These are phyloP conservation scores for Rafetus swinhoei DNA, from an alignment of 2,113 vertebrate species.

Conservation along the genomic window DNA sequence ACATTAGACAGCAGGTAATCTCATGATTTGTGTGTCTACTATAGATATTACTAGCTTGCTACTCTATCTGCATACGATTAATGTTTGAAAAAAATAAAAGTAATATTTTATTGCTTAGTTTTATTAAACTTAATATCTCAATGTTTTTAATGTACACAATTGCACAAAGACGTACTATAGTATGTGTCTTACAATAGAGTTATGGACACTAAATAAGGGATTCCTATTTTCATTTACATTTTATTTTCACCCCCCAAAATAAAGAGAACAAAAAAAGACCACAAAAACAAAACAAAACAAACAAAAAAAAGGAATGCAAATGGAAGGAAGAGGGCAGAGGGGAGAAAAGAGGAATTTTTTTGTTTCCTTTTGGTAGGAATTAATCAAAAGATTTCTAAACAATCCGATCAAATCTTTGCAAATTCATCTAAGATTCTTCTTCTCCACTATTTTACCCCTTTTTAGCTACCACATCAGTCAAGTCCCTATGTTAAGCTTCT, in stretches of 20 bases:
- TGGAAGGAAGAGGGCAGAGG: not conserved
- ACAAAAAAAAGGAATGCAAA: not conserved
- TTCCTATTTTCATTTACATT: not conserved
- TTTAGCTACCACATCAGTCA: not conserved
- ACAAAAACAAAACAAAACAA: not conserved
- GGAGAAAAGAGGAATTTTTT: not conserved
- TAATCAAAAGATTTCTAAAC: not conserved
- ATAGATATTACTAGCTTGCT: not conserved
- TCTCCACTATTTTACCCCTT: not conserved
- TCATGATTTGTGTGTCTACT: not conserved
- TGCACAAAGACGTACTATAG: not conserved
- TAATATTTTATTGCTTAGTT: not conserved
- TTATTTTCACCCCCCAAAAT: not conserved
- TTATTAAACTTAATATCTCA: not conserved
- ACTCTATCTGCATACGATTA: not conserved
- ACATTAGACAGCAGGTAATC: not conserved
- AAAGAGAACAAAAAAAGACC: not conserved
- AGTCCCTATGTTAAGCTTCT: not conserved
- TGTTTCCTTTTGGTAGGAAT: not conserved
- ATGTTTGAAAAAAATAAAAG: not conserved
- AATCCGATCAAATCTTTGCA: not conserved
- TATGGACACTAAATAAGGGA: not conserved
- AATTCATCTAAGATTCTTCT: not conserved
- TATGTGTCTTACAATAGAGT: not conserved
- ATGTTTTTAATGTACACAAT: not conserved